These are phyloP conservation scores for Podarcis siculus DNA, from an alignment of 2,797 vertebrate species.

Conservation along the genomic window DNA sequence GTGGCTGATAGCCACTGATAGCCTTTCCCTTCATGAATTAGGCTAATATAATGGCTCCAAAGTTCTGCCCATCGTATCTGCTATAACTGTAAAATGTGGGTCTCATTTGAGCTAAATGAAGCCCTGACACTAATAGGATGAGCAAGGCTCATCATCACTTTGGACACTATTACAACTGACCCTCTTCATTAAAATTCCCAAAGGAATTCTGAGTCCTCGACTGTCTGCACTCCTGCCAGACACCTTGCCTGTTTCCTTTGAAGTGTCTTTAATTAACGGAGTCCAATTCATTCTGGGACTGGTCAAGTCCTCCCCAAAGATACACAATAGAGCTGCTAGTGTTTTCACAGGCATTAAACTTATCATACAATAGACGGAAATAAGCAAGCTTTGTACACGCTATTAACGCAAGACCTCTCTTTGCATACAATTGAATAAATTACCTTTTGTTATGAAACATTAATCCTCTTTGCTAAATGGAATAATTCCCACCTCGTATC, in stretches of 20 bases:
- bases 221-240: slow-evolving; percentile 65
- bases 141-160: slow-evolving; percentile 18
- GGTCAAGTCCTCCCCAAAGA: slow-evolving; percentile 74
- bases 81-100: too few species aligned
- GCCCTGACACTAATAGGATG: neutral
- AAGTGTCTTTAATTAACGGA: slow-evolving; percentile 73
- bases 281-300: slow-evolving; percentile 64
- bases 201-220: slow-evolving; percentile 66
- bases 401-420: slow-evolving; percentile 63
- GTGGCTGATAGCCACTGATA: too few species aligned
- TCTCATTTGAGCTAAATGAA: neutral
- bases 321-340: slow-evolving; percentile 47
- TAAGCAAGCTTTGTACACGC: slow-evolving; percentile 59
- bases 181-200: slow-evolving; percentile 66
- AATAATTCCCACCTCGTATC: slow-evolving; percentile 74
- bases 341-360: slow-evolving; percentile 77
- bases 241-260: slow-evolving; percentile 65
- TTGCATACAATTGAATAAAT: slow-evolving; percentile 81
- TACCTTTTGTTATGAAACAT: slow-evolving; percentile 80
- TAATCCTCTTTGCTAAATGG: slow-evolving; percentile 80
- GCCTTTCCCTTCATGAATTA: too few species aligned
- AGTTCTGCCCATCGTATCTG: too few species aligned
- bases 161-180: slow-evolving; percentile 32
- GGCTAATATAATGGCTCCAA: too few species aligned
- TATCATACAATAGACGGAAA: slow-evolving; percentile 65